Evolutionary conservation across 64 coral and sea anemone species (phyloP), one percentile per base, ranked within the genome.

Genomic region (Dendronephthya gigantea): DNA sequence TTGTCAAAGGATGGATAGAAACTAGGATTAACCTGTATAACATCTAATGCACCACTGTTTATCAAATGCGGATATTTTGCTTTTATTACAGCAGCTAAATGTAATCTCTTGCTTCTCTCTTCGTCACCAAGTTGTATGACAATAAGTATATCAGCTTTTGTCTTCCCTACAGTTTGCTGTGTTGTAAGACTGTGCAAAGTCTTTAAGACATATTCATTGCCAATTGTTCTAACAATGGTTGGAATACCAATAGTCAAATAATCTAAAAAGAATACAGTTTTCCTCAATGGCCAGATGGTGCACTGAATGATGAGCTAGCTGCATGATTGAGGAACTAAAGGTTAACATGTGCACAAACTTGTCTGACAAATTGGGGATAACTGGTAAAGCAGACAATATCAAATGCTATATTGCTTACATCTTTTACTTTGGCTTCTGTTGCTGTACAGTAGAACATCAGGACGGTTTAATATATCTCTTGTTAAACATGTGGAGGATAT

Each of bases 241-340:
- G 72, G 72, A 1, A 79, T 79, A 16, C 72, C 72, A 35, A 79
- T 79, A 16, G 72, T 79, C 36, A 79, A 79, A 39, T 36, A 79
- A 79, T 79, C 72, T 79, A 35, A 79, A 79, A 79, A 33, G 29
- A 17, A n/a, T n/a, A 22, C 6, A 66, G 58, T 4, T 45, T 45
- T 45, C n/a, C n/a, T n/a, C 41, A 45, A 45, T 11, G 11, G 11
- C 41, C 41, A 45, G 11, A 4, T 45, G 41, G 41, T 11, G 4
- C 4, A 45, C 41, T 11, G 11, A 45, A 4, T 11, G 41, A 45
- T 11, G 4, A 45, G 11, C 41, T 4, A n/a, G n/a, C n/a, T n/a
- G n/a, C n/a, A n/a, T n/a, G n/a, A n/a, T n/a, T n/a, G n/a, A n/a
- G n/a, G n/a, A n/a, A n/a, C n/a, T n/a, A n/a, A n/a, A n/a, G n/a